These are phyloP conservation scores for Hoplostethus atlanticus DNA, from an alignment of 2,797 vertebrate species.

Conservation along the genomic window DNA sequence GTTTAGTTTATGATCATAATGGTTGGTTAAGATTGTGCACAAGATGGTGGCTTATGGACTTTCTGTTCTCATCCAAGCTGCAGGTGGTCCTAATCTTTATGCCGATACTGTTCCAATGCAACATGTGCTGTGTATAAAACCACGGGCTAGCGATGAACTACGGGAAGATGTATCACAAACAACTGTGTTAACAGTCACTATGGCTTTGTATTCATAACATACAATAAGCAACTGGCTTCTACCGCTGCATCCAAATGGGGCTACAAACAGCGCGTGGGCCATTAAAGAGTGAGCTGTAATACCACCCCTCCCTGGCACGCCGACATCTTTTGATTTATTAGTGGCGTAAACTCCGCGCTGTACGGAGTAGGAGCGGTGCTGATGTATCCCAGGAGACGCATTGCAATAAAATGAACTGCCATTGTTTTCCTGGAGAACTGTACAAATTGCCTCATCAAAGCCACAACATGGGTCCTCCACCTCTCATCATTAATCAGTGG, in stretches of 20 bases:
- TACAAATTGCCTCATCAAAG: constrained; percentile 82
- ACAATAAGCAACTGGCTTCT: constrained; percentile 34
- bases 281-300: constrained; percentile 61
- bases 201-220: constrained; percentile 39
- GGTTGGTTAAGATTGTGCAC: background rate
- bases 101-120: constrained; percentile 31
- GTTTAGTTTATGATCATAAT: background rate
- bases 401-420: constrained; percentile 77
- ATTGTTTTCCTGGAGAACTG: constrained; percentile 73
- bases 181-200: constrained; percentile 21
- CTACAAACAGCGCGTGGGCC: constrained; percentile 56
- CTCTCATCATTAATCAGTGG: constrained; percentile 73
- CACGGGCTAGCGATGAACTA: constrained; percentile 36
- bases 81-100: constrained; percentile 4
- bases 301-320: constrained; percentile 40
- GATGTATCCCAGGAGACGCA: constrained; percentile 72
- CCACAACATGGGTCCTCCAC: constrained; percentile 75
- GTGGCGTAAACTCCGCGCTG: constrained; percentile 52
- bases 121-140: constrained; percentile 44
- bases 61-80: constrained; percentile 5
- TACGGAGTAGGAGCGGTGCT: constrained; percentile 49
- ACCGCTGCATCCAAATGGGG: constrained; percentile 58
- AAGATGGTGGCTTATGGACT: constrained; percentile 21
- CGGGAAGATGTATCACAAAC: constrained; percentile 36
- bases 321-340: constrained; percentile 74